A percentile compares a stretch with the other conserved stretches of the same genome.
These are phyloP conservation scores for Mylabris sibirica DNA, from an alignment of 2,888 invertebrate genomes.

Conservation along the genomic window DNA sequence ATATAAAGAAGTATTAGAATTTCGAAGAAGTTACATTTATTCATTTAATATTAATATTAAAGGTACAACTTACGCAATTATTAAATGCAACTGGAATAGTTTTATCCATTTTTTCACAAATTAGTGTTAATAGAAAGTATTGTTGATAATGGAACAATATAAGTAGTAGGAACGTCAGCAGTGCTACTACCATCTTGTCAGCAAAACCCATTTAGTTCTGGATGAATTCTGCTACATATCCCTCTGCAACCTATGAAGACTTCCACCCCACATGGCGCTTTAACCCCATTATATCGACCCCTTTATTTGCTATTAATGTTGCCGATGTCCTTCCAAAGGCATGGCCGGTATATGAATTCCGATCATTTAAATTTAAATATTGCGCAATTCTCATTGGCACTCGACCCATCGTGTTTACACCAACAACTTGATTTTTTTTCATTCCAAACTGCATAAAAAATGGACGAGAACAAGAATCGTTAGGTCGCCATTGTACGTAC, in stretches of 20 bases:
- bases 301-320: conserved; percentile 7
- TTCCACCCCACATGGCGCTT: conserved; percentile 8
- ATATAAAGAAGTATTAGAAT: too few species aligned
- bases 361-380: conserved; percentile 30
- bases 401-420: conserved; percentile 34
- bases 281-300: conserved; percentile 14
- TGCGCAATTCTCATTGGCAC: conserved; percentile 31
- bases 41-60: too few species aligned
- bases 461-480: conserved; percentile 13
- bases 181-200: too few species aligned
- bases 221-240: too few species aligned
- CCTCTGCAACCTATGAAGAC: neutral
- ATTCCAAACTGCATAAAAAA: conserved; percentile 19
- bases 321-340: conserved; percentile 32
- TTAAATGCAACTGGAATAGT: too few species aligned
- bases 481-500: conserved; percentile 11
- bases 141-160: too few species aligned
- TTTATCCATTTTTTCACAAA: too few species aligned
- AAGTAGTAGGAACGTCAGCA: too few species aligned
- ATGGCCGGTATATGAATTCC: conserved; percentile 34
- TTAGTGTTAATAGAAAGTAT: too few species aligned
- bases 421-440: conserved; percentile 32
- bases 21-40: too few species aligned
- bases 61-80: too few species aligned
- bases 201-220: too few species aligned